Percentiles rank a stretch among this genome's conserved stretches.
Evolutionary conservation across 2,888 invertebrate genomes (phyloP).

Genomic region (Clanis bilineata): DNA sequence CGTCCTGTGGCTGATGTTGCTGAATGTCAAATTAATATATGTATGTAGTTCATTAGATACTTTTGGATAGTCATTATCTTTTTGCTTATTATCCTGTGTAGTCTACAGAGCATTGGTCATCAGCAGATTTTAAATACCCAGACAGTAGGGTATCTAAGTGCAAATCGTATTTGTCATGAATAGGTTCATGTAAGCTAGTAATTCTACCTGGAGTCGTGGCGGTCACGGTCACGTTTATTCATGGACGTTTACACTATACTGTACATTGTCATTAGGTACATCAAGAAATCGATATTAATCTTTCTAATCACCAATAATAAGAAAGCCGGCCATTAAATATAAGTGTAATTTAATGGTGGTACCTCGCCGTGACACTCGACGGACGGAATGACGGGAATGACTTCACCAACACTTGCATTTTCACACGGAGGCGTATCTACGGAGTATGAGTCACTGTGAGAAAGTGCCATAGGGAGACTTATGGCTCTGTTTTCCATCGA

Average conservation of each 20-base stretch:
- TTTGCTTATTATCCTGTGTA: no score
- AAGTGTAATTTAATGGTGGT: no score
- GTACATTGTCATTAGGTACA: neutral
- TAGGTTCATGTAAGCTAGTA: neutral
- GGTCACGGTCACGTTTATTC: no score
- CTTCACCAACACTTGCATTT: neutral
- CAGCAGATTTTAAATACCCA: no score
- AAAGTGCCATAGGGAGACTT: neutral
- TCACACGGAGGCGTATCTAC: constrained; percentile 9
- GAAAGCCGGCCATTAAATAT: no score
- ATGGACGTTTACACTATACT: no score
- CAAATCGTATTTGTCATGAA: neutral
- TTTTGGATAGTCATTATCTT: no score
- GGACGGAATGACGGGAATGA: neutral
- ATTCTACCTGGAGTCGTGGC: neutral
- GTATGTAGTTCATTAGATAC: no score
- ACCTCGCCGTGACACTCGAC: neutral
- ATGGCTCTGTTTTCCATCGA: neutral
- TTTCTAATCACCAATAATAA: neutral
- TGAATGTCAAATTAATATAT: no score
- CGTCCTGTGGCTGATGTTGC: no score
- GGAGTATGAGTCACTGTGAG: neutral
- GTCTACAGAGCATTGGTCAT: no score
- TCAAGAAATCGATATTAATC: neutral
- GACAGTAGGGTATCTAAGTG: no score